phyloP scores from a whole-genome alignment of 2,113 vertebrate genomes.

The Myxocyprinus asiaticus region DNA sequence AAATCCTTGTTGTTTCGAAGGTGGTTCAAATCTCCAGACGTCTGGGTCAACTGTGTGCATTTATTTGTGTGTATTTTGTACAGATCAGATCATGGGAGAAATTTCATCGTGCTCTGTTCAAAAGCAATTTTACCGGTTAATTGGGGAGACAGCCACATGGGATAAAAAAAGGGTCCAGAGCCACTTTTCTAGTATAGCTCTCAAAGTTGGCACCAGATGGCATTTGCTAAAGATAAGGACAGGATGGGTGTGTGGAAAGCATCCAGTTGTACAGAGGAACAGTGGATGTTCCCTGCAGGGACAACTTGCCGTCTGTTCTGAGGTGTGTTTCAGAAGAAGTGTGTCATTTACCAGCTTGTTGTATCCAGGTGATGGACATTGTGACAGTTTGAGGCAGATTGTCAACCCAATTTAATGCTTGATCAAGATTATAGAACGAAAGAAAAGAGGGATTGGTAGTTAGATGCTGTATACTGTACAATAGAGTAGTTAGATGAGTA shows the following conservation, averaged over 20 bases:
- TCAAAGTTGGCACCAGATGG: not conserved
- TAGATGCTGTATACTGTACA: no score
- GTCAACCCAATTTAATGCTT: not conserved
- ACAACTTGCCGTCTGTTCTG: not conserved
- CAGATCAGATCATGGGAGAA: not conserved
- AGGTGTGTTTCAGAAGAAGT: not conserved
- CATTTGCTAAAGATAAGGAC: conserved; percentile 10
- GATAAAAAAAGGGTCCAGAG: no score
- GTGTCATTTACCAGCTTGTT: conserved; percentile 21
- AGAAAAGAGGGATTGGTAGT: not conserved
- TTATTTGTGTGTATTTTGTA: not conserved
- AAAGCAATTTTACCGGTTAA: not conserved
- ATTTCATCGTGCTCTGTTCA: not conserved
- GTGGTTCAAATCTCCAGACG: not conserved
- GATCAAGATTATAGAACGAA: not conserved
- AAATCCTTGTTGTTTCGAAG: no score
- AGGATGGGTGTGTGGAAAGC: conserved; percentile 24
- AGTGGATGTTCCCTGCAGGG: conserved; percentile 30
- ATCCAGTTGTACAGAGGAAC: conserved; percentile 12
- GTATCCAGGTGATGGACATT: not conserved
- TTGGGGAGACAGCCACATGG: not conserved
- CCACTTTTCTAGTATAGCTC: not conserved
- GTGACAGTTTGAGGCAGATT: not conserved
- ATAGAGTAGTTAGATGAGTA: no score
- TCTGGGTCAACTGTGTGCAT: not conserved